Base-by-base conservation (phyloP, 1,140 invertebrate genomes). In the Drosophila oshimai region DNA sequence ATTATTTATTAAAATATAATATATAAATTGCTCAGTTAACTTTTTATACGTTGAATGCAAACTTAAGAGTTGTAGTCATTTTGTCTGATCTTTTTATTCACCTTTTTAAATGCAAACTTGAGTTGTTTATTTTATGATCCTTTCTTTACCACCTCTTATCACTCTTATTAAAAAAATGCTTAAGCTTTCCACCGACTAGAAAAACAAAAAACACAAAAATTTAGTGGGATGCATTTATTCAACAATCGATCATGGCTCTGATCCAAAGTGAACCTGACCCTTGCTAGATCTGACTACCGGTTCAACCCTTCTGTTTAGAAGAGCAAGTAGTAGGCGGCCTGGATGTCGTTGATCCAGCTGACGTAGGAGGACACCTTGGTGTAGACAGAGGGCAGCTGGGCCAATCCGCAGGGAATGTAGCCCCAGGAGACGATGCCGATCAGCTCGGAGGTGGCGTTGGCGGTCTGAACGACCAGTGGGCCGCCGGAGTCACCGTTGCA, bases 391-490 rank as follows among this genome's bases (percentile, higher is more conserved):
- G 95, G 95, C 1, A 92, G 91, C 12, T 93, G 93, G 69, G 87
- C 90, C 15, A 89, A 70, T 2, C 95, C 94, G 72, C 95, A 95
- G 62, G 95, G 96, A 33, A 93, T 92, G 24, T 94, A 91, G 9
- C 95, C 95, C 94, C 95, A 96, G 1, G 95, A 96, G 0, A 96
- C 95, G n/a, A 96, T 90, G 15, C 96, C 96, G 53, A 96, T 78
- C 17, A 90, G 37, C 58, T 79, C 65, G 10, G 87, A 78, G 37
- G 78, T 34, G 13, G 69, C 50, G 10, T 91, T 74, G 2, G 36
- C 3, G n/a, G 2, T n/a, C 51, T 89, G 76, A 41, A 93, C 89
- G 15, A 93, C 91, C 26, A 95, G 76, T 12, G 94, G 94, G 49
- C 94, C 94, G 39, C 95, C 94, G 22, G 94, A 94, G 83, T 95